Evolutionary conservation across 1,140 invertebrate species (phyloP), one percentile per base, ranked within the genome.

Genomic region (Ganaspis sp.): DNA sequence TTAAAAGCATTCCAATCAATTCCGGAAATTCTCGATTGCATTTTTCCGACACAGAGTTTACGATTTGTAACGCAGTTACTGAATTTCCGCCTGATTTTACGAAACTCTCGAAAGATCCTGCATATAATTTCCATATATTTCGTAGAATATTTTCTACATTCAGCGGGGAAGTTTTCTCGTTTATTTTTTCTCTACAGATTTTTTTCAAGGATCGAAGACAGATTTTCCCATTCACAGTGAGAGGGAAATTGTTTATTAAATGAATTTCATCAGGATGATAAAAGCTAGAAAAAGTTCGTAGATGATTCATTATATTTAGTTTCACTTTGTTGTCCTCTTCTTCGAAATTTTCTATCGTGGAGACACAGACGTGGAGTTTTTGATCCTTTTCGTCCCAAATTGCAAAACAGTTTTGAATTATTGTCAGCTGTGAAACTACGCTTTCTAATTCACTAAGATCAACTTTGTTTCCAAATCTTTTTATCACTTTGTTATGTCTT

Each of bases 401-500:
- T 80, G 92, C 91, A 26, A 88, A 84, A 84, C 92, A 93, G 76
- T 90, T 88, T 75, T 90, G 87, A 29, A 94, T 85, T 81, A 84
- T 87, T 45, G 88, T 84, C 82, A 90, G 88, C 78, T 89, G 85
- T 82, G 90, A 87, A 9, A 92, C 88, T 70, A 90, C 89, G 81
- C 89, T 86, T 89, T 96, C 93, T 64, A 96, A 92, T 70, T 91
- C 85, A 34, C 88, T 83, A 34, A 96, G 86, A 84, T 93, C 92
- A 19, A 96, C 83, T 88, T 94, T 94, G 79, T 94, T 92, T 1
- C 96, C 96, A 89, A 94, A 94, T 87, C 95, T 90, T 90, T 97
- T 97, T n/a, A 96, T 90, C 45, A 93, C 87, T 77, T 93, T 91
- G 90, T 96, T 94, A 79, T 87, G 92, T 72, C 96, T 92, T 11